phyloP scores from a whole-genome alignment of 2,888 invertebrate species.

The Sylvicola fuscatus region DNA sequence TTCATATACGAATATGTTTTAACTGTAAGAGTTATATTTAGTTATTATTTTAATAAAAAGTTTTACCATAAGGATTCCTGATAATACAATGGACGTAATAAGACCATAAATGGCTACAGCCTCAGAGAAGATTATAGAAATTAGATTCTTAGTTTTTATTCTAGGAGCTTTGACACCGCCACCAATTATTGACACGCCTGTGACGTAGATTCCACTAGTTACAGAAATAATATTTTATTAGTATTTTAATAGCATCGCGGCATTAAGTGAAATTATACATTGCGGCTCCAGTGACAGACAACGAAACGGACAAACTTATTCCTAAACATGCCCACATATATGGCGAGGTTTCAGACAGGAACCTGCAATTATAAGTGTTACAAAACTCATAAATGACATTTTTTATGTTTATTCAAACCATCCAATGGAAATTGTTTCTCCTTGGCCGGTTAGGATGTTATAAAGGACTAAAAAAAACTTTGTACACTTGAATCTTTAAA shows the following conservation, averaged over 20 bases:
- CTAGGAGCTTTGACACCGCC: conserved; percentile 97
- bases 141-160: conserved; percentile 98
- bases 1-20: too few relatives aligned
- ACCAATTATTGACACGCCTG: conserved; percentile 89
- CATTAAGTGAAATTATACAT: conserved; percentile 40
- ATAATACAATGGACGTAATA: conserved; percentile 93
- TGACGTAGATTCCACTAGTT: conserved; percentile 80
- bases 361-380: too few relatives aligned
- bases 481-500: too few relatives aligned
- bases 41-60: too few relatives aligned
- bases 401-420: too few relatives aligned
- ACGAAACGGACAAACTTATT: conserved; percentile 76
- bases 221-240: conserved; percentile 1
- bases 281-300: conserved; percentile 96
- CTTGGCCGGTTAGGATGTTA: too few relatives aligned
- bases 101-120: conserved; percentile 99
- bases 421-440: too few relatives aligned
- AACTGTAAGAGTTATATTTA: too few relatives aligned
- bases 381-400: too few relatives aligned
- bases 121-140: conserved; percentile 99
- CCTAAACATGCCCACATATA: conserved; percentile 95
- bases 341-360: conserved; percentile 73
- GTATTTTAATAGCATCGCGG: conserved; percentile 2
- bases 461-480: too few relatives aligned
- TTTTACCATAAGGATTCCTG: too few relatives aligned